A percentile compares a stretch with the other conserved stretches of the same genome.
Conservation (phyloP, 2,113 vertebrate genomes). For the Shinisaurus crocodilurus region DNA sequence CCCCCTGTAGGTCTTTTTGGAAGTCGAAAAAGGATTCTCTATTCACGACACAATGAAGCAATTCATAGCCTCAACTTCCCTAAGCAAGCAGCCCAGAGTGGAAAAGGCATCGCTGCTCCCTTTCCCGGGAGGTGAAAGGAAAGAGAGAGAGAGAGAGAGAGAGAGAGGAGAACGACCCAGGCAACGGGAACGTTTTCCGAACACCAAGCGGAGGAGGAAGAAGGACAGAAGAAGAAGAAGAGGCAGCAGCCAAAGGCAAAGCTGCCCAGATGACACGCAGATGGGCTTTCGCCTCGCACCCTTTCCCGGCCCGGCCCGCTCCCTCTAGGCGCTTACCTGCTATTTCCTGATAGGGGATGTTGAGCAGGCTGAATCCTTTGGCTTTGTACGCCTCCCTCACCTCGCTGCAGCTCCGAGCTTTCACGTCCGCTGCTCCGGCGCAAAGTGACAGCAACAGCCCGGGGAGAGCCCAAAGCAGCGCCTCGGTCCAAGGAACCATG, state of each 20-base stretch:
- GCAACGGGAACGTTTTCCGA: not conserved
- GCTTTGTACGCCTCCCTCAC: constrained; percentile 86
- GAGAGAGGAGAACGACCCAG: not conserved
- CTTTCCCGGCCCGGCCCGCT: not conserved
- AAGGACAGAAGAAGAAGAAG: too few relatives aligned
- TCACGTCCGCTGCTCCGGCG: constrained; percentile 79
- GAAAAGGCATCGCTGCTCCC: constrained; percentile 1
- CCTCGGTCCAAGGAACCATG: constrained; percentile 69
- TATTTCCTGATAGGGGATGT: constrained; percentile 89
- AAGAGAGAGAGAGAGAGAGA: not conserved
- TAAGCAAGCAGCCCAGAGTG: not conserved
- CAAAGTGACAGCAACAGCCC: constrained; percentile 65
- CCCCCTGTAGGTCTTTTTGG: not conserved
- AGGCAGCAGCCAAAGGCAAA: not conserved
- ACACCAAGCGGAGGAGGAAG: not conserved
- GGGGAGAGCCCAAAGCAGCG: constrained; percentile 58
- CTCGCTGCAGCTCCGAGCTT: constrained; percentile 88
- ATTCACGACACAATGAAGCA: constrained; percentile 42
- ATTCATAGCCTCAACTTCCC: constrained; percentile 29
- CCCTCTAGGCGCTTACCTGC: constrained; percentile 83
- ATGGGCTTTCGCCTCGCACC: not conserved
- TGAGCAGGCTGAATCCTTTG: constrained; percentile 89
- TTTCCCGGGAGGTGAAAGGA: constrained; percentile 6
- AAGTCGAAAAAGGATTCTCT: not conserved
- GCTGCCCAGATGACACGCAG: not conserved